Evolutionary conservation across 2,113 vertebrate genomes (phyloP).

Genomic region (Zosterops borbonicus): DNA sequence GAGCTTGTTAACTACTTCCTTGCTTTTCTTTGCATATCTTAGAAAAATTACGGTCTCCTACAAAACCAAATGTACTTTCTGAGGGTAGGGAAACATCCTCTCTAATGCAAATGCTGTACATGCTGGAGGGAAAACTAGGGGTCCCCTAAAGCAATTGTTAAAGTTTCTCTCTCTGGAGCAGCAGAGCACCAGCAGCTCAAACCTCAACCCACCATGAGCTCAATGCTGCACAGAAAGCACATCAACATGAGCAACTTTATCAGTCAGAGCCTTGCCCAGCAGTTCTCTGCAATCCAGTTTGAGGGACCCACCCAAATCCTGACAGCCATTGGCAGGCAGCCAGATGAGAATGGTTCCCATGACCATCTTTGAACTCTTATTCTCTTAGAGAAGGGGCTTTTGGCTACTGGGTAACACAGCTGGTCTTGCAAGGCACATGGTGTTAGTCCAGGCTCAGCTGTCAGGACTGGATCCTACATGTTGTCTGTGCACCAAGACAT

Average conservation of each 20-base stretch:
- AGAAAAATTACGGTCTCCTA: not conserved
- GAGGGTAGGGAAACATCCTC: not conserved
- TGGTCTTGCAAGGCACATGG: not conserved
- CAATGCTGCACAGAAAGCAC: not conserved
- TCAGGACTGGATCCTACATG: not conserved
- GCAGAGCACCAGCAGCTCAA: not conserved
- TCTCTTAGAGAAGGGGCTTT: not conserved
- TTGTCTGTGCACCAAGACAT: accelerated
- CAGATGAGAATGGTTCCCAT: not conserved
- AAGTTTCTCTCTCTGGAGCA: not conserved
- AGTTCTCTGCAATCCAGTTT: not conserved
- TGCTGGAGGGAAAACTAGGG: not conserved
- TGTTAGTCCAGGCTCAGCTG: not conserved
- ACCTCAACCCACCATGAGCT: not conserved
- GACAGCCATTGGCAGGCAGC: accelerated
- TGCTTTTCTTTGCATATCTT: not conserved
- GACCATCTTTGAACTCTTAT: not conserved
- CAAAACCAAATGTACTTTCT: not conserved
- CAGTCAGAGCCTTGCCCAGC: not conserved
- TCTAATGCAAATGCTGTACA: not conserved
- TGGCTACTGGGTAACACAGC: not conserved
- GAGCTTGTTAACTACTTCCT: not conserved
- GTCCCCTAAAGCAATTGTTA: not conserved
- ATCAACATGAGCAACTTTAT: not conserved
- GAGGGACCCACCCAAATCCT: not conserved